Base-by-base conservation (phyloP, 2,113 vertebrate species). In the Ochotona princeps region DNA sequence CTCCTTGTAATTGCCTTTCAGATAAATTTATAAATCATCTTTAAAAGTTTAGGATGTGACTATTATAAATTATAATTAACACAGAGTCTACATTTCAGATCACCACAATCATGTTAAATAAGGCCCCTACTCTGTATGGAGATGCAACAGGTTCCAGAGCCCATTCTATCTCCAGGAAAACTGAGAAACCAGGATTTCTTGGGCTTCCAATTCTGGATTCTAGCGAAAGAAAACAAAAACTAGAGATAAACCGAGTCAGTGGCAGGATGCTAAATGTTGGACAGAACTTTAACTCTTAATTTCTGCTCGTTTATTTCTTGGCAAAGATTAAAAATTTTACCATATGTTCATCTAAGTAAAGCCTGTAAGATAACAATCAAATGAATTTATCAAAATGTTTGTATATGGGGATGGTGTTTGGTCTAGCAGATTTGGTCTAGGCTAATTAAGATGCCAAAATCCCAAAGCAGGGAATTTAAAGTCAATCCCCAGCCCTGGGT, bases 241-340 rank as follows among this genome's bases (percentile, higher is more conserved):
- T 49, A 6, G 1, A 32, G 8, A 10, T 18, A 1, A 49, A 30
- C 38, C 57, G 32, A 83, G 17, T 76, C 21, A 76, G 23, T 12
- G 18, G 44, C 51, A 85, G 51, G 32, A 67, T 57, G 26, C 49
- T 86, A 30, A 76, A n/a, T 5, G 8, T 12, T 83, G 47, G 11
- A 87, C 5, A 73, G 25, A 90, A 7, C 6, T 78, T 89, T 81
- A 26, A 61, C 28, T 8, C 0, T n/a, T 17, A 8, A 5, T 76
- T 80, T 11, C n/a, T 78, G 8, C 5, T n/a, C 11, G n/a, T 60
- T 57, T 32, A 60, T 21, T 26, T 91, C n/a, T 1, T 1, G 2
- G 18, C 80, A 73, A 91, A 70, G 21, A 54, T 63, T 89, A 20
- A 61, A 88, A 84, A 90, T 38, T 18, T 70, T 90, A 84, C 4